Evolutionary conservation across 2,797 vertebrate species (phyloP).

Genomic region (Acanthurus lineatus): DNA sequence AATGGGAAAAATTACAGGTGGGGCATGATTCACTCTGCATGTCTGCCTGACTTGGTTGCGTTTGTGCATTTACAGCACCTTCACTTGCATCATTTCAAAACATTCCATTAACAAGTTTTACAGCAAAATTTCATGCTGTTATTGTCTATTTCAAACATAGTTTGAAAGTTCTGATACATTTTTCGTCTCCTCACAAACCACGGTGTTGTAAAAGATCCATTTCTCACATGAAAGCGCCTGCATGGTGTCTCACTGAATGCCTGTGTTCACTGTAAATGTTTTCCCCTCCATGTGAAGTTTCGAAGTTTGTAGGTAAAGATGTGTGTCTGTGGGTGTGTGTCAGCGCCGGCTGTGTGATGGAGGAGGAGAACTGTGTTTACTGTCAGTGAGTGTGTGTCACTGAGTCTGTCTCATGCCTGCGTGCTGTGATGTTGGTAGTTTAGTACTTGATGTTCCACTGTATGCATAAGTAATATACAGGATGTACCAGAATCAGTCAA

Average conservation of each 20-base stretch:
- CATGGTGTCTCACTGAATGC: constrained; percentile 15
- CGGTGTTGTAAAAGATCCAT: constrained; percentile 22
- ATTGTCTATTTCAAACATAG: constrained; percentile 32
- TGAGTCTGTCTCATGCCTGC: constrained; percentile 22
- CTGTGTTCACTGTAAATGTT: constrained; percentile 26
- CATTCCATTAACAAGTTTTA: constrained; percentile 6
- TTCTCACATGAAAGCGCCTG: constrained; percentile 14
- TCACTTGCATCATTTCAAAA: not conserved
- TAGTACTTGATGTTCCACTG: constrained; percentile 38
- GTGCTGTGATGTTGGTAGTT: constrained; percentile 47
- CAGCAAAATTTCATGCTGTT: not conserved
- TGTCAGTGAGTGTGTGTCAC: constrained; percentile 8
- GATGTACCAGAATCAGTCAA: constrained; percentile 25
- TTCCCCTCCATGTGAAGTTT: constrained; percentile 2
- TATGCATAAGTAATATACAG: constrained; percentile 2
- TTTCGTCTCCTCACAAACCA: constrained; percentile 16
- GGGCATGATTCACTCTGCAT: not conserved
- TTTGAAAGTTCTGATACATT: constrained; percentile 10
- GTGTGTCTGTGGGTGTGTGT: constrained; percentile 18
- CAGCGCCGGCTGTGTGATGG: not conserved
- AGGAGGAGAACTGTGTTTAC: constrained; percentile 11
- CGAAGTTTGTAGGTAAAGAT: not conserved
- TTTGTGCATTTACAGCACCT: not conserved
- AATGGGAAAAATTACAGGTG: not conserved
- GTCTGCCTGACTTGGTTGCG: not conserved